Evolutionary conservation across 1,140 invertebrate species (phyloP), one percentile per base, ranked within the genome.

Genomic region (Hirudo medicinalis): DNA sequence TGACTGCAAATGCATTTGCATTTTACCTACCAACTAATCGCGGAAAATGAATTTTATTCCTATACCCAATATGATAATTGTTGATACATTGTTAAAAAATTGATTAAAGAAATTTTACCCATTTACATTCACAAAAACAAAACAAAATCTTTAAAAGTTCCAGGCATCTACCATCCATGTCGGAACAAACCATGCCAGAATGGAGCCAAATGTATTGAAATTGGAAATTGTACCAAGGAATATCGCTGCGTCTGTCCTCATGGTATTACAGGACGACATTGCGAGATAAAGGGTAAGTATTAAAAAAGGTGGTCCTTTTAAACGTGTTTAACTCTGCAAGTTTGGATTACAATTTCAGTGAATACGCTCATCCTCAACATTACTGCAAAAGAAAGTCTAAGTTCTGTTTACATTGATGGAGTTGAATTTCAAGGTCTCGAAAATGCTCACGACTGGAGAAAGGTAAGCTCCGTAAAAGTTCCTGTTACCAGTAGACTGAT

Each of bases 171-270:
- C 55, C 55, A 60, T 27, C 55, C 55, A n/a, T 60, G 55, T 15
- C 55, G 55, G 15, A 60, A 27, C 4, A 27, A 27, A 22, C 55
- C 55, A 60, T 60, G 55, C 27, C 4, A 22, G 15, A 60, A 60
- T 60, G 55, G 55, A n/a, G 55, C n/a, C 55, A 60, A 60, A 15
- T 60, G 55, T 15, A 60, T 60, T 27, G 55, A 60, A 27, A n/a
- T 60, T 60, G 55, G 55, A n/a, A 60, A 60, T 27, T 60, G 55
- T 27, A 60, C 55, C 55, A 4, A n/a, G 20, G n/a, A 60, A 27
- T 60, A 22, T 27, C 20, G 27, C 20, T 60, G 55, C 15, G 55
- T 60, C 55, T 60, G 55, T 60, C 55, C 55, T n/a, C 27, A 22
- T 15, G 55, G 55, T 22, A 22, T 60, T 5, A 60, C 55, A 22